These are phyloP conservation scores for Campoplex capitator DNA, from an alignment of 2,888 invertebrate genomes.

Conservation along the genomic window DNA sequence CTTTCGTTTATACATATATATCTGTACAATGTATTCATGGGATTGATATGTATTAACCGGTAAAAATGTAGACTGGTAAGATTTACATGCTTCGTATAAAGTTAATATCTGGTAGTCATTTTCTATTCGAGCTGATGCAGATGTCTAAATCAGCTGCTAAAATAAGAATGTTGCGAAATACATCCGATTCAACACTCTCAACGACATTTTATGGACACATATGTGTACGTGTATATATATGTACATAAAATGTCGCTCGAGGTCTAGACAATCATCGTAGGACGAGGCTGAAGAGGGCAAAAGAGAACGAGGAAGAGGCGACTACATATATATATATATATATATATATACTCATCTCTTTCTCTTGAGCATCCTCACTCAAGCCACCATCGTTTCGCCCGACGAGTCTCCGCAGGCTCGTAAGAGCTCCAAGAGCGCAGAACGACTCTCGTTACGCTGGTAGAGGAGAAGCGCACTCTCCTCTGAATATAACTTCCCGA, in stretches of 20 bases:
- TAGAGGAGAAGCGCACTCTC: slow-evolving; percentile 38
- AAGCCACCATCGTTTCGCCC: slow-evolving; percentile 52
- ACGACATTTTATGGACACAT: slow-evolving; percentile 4
- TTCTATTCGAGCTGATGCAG: not conserved
- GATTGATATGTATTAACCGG: not conserved
- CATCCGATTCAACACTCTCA: slow-evolving; percentile 1
- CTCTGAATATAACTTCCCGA: slow-evolving; percentile 51
- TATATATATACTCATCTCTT: slow-evolving; percentile 28
- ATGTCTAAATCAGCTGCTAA: slow-evolving; percentile 7
- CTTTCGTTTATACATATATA: not conserved
- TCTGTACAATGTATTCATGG: not conserved
- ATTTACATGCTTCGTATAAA: not conserved
- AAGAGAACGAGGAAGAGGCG: slow-evolving; percentile 25
- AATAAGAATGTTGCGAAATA: not conserved
- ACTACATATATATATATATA: slow-evolving; percentile 3
- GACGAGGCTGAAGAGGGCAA: slow-evolving; percentile 40
- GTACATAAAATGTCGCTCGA: slow-evolving; percentile 13
- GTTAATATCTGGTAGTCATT: not conserved
- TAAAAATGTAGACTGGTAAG: not conserved
- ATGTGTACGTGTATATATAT: slow-evolving; percentile 1
- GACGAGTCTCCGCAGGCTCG: slow-evolving; percentile 60
- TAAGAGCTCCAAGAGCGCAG: slow-evolving; percentile 56
- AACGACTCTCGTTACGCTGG: slow-evolving; percentile 63
- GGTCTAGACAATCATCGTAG: slow-evolving; percentile 53
- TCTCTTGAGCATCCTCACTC: slow-evolving; percentile 44